These are phyloP conservation scores for Chitala chitala DNA, from an alignment of 2,113 vertebrate genomes.

Conservation along the genomic window DNA sequence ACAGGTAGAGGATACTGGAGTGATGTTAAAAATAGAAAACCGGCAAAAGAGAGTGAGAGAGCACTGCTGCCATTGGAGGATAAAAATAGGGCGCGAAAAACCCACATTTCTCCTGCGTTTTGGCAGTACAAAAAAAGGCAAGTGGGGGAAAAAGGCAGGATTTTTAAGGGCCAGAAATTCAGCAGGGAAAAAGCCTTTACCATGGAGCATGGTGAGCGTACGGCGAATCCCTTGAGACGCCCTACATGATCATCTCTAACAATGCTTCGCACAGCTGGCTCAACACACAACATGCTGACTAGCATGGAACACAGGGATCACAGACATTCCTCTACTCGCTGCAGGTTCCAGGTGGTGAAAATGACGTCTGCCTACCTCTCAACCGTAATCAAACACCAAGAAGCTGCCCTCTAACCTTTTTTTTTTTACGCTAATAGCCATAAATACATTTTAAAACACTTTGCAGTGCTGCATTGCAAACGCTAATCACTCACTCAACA, in stretches of 20 bases:
- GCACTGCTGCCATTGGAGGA: constrained; percentile 13
- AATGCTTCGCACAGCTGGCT: background rate
- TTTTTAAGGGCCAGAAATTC: background rate
- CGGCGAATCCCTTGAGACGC: background rate
- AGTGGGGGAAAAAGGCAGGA: background rate
- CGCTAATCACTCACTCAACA: constrained; percentile 11
- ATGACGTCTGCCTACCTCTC: background rate
- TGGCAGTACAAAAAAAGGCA: background rate
- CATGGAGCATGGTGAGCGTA: background rate
- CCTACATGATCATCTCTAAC: background rate
- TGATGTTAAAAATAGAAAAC: constrained; percentile 21
- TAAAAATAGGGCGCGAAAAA: constrained; percentile 18
- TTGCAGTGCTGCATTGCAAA: constrained; percentile 6
- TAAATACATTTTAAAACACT: constrained; percentile 11
- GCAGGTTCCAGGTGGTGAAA: background rate
- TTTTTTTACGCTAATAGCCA: background rate
- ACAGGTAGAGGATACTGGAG: background rate
- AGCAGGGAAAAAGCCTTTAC: background rate
- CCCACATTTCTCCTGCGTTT: constrained; percentile 18
- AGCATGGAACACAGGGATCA: background rate
- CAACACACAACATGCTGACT: background rate
- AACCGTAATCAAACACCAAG: background rate
- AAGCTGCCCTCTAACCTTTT: background rate
- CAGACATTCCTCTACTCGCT: background rate
- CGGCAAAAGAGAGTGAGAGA: background rate